Base-by-base conservation (phyloP, 2,888 invertebrate genomes). In the Phortica okadai region DNA sequence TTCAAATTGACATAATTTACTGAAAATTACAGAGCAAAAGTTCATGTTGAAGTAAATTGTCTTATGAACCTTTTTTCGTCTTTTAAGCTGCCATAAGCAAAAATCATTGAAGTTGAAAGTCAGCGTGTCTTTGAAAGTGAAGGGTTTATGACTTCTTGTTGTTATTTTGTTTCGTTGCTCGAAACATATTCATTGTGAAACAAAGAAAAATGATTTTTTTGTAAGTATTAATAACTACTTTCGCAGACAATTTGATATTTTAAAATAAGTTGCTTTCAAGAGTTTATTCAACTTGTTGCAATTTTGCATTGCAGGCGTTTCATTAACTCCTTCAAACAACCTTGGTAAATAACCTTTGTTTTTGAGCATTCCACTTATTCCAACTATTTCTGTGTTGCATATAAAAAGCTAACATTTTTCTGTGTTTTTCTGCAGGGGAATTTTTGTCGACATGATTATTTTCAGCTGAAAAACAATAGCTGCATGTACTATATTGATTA, bases 91-190 rank as follows among this genome's bases (percentile, higher is more conserved):
- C 3, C 59, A 6, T 59, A 59, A 21, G 59, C 59, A 59, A 59
- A 59, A 33, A 33, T 33, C 33, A 33, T 16, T 59, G 16, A 21
- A 21, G 59, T 59, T 59, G 59, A 59, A 59, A 59, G 59, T 59
- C 59, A 59, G 59, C 59, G 25, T 59, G 59, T 21, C 8, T 6
- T 25, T n/a, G 7, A 21, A 21, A 21, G 59, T 21, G 33, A 33
- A 33, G 33, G 69, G 69, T 69, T 69, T 45, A 69, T 69, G 69
- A 69, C 69, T 45, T 69, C 45, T 7, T 69, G 45, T 69, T 42
- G 50, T 69, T 45, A 11, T 42, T 4, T 64, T 64, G 33, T 64
- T 64, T 59, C 21, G 21, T 21, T 14, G n/a, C 11, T n/a, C 33
- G 33, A 33, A 33, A 33, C 33, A 33, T 33, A 33, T 33, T 33